A percentile compares a stretch with the other conserved stretches of the same genome.
phyloP scores from a whole-genome alignment of 2,797 vertebrate species.

The Glyptemys insculpta region DNA sequence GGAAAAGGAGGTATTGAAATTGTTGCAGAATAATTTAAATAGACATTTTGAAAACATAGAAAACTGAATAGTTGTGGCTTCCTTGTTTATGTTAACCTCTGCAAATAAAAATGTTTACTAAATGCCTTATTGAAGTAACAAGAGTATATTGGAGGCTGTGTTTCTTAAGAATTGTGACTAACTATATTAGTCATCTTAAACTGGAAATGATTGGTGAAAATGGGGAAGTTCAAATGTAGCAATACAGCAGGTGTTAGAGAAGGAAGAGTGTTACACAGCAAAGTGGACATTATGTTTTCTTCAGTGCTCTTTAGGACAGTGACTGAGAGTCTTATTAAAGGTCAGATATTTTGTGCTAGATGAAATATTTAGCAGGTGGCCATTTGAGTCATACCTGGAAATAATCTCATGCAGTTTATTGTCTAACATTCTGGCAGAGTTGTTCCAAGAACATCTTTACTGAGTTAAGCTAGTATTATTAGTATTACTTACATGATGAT shows the following conservation, averaged over 20 bases:
- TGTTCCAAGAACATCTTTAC: slow-evolving; percentile 44
- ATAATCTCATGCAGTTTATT: background rate
- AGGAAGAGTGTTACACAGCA: slow-evolving; percentile 14
- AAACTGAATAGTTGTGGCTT: slow-evolving; percentile 27
- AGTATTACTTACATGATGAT: background rate
- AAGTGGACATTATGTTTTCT: background rate
- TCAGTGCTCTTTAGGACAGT: slow-evolving; percentile 15
- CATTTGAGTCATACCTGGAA: slow-evolving; percentile 50
- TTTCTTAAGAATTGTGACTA: slow-evolving; percentile 52
- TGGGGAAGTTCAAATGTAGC: slow-evolving; percentile 37
- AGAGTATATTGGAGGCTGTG: background rate
- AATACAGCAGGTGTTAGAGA: slow-evolving; percentile 32
- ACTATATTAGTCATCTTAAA: slow-evolving; percentile 48
- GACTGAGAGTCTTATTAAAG: background rate
- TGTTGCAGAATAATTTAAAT: slow-evolving; percentile 21
- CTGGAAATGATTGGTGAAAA: slow-evolving; percentile 36
- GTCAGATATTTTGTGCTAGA: background rate
- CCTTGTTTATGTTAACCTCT: slow-evolving; percentile 38
- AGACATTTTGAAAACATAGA: slow-evolving; percentile 26
- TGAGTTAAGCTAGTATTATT: slow-evolving; percentile 7
- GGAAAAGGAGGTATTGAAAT: background rate
- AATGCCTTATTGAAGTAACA: slow-evolving; percentile 8
- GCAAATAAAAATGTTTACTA: slow-evolving; percentile 52
- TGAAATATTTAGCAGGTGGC: background rate
- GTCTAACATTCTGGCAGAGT: background rate